phyloP scores from a whole-genome alignment of 2,113 vertebrate species.

The Ibidorhyncha struthersii region DNA sequence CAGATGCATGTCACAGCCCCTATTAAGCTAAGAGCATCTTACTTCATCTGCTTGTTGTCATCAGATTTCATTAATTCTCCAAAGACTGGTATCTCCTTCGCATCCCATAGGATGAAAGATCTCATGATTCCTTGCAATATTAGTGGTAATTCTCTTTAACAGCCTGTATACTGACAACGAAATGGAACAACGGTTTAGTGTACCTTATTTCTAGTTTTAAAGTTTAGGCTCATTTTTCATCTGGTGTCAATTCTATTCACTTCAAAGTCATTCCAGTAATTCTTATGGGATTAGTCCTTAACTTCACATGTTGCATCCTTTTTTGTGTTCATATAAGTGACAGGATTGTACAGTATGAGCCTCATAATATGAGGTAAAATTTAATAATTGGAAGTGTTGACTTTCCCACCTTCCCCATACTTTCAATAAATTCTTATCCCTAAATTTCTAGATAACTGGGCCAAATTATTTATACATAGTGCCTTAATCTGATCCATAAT shows the following conservation, averaged over 20 bases:
- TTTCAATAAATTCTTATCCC: background rate
- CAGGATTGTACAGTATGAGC: background rate
- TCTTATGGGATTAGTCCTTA: background rate
- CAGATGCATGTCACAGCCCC: background rate
- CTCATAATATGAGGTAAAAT: background rate
- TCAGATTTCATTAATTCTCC: conserved; percentile 19
- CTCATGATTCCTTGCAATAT: background rate
- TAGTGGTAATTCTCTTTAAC: background rate
- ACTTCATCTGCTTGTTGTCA: background rate
- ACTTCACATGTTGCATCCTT: background rate
- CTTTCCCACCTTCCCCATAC: background rate
- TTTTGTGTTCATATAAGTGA: background rate
- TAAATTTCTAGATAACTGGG: background rate
- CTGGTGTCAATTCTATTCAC: background rate
- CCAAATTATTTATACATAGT: background rate
- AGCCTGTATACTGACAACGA: background rate
- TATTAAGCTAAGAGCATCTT: background rate
- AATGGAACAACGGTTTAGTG: background rate
- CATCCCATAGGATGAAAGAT: background rate
- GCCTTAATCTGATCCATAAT: background rate
- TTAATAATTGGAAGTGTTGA: background rate
- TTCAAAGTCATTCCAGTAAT: background rate
- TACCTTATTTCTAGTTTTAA: background rate
- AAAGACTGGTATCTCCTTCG: background rate
- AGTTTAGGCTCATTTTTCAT: background rate